Conservation (phyloP, 2,113 vertebrate species). For the Helogale parvula region DNA sequence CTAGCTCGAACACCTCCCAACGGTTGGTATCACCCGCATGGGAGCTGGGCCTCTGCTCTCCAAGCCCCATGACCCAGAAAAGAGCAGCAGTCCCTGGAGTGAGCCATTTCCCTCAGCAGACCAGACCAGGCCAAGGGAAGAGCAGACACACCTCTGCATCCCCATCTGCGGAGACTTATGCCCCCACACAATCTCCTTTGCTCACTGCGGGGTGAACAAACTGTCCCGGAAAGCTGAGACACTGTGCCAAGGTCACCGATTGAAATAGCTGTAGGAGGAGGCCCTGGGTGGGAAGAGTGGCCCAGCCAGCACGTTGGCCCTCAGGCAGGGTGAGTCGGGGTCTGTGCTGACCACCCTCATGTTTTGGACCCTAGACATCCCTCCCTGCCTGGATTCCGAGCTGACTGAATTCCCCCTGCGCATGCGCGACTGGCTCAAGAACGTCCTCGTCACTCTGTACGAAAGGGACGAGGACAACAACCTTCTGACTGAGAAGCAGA, state of each 20-base stretch:
- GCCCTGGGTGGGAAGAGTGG: accelerated
- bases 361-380: slow-evolving; percentile 87
- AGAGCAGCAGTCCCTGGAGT: not conserved
- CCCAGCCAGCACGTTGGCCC: not conserved
- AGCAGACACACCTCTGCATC: not conserved
- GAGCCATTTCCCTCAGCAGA: not conserved
- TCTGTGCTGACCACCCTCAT: not conserved
- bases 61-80: not conserved
- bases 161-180: not conserved
- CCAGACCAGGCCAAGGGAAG: not conserved
- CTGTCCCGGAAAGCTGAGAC: not conserved
- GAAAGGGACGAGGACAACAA: slow-evolving; percentile 96
- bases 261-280: too few species aligned
- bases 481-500: slow-evolving; percentile 98
- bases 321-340: not conserved
- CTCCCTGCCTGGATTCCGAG: slow-evolving; percentile 93
- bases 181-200: not conserved
- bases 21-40: not conserved
- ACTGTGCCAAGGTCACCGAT: not conserved
- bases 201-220: not conserved
- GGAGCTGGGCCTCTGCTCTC: not conserved
- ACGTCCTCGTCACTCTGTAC: slow-evolving; percentile 96
- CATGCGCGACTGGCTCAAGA: slow-evolving; percentile 99
- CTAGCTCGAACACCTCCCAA: not conserved
- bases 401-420: slow-evolving; percentile 97